phyloP scores from a whole-genome alignment of 2,888 invertebrate species.

The Bugulina stolonifera region DNA sequence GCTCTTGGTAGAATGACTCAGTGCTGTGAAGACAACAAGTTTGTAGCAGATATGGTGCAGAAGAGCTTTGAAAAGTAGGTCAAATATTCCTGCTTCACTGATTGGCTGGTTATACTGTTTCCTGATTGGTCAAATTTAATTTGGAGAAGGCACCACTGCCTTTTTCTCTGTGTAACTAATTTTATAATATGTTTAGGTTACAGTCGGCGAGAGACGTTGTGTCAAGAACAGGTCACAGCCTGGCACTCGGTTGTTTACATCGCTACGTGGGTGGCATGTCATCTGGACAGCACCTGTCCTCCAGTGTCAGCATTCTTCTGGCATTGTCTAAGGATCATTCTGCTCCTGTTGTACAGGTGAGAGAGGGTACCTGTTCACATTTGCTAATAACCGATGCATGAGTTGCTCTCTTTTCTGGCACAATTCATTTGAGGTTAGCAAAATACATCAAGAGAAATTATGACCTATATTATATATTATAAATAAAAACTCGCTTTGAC shows the following conservation, averaged over 20 bases:
- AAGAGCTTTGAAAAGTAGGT: conserved; percentile 72
- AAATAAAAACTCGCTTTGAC: not conserved
- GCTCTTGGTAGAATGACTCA: conserved; percentile 88
- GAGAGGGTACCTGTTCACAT: conserved; percentile 3
- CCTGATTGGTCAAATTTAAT: not conserved
- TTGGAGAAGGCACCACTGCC: too few relatives aligned
- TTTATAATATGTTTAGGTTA: conserved; percentile 56
- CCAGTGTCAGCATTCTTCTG: conserved; percentile 86
- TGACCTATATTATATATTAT: not conserved
- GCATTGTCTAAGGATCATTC: conserved; percentile 89
- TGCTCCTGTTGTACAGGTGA: conserved; percentile 86
- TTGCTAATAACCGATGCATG: not conserved
- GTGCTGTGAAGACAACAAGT: conserved; percentile 76
- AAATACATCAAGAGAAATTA: not conserved
- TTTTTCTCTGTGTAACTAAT: not conserved
- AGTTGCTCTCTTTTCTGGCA: too few relatives aligned
- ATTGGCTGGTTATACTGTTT: not conserved
- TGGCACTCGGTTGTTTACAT: conserved; percentile 93
- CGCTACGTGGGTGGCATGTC: conserved; percentile 92
- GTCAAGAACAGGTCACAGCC: conserved; percentile 74
- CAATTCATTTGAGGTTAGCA: too few relatives aligned
- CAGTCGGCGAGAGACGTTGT: conserved; percentile 81
- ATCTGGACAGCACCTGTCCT: conserved; percentile 85
- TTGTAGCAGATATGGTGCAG: conserved; percentile 82
- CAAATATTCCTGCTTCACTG: not conserved